Evolutionary conservation across 2,888 invertebrate species (phyloP).

Genomic region (Clepsis dumicolana): DNA sequence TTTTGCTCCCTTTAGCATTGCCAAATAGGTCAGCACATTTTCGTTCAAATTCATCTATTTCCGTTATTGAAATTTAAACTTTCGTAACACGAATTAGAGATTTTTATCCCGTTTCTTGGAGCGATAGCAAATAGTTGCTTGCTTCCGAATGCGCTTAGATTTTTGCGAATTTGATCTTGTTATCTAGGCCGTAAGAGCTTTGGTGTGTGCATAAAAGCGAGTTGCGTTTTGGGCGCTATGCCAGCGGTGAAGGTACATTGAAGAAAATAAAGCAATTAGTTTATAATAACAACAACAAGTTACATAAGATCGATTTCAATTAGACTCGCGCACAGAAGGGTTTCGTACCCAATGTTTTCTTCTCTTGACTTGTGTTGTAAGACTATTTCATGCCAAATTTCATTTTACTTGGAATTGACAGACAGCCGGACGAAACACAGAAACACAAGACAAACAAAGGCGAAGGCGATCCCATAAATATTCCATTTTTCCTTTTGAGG

Average conservation of each 20-base stretch:
- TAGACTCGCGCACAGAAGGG: no score
- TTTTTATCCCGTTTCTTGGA: constrained; percentile 38
- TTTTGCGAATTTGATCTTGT: constrained; percentile 12
- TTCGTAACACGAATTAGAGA: constrained; percentile 31
- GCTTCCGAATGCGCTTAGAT: not conserved
- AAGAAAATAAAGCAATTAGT: not conserved
- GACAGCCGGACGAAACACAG: no score
- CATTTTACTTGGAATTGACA: no score
- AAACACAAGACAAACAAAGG: no score
- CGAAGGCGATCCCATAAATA: no score
- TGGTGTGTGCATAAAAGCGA: not conserved
- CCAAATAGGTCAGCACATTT: constrained; percentile 34
- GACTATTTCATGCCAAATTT: no score
- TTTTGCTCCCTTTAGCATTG: constrained; percentile 13
- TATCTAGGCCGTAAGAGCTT: not conserved
- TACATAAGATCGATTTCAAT: not conserved
- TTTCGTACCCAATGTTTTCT: no score
- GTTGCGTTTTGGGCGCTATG: constrained; percentile 25
- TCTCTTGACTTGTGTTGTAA: no score
- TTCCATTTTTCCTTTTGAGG: no score
- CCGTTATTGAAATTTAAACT: constrained; percentile 34
- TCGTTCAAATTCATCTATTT: not conserved
- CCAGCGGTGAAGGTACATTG: constrained; percentile 37
- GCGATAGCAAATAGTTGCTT: constrained; percentile 14
- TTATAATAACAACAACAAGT: not conserved